A percentile compares a stretch with the other conserved stretches of the same genome.
Evolutionary conservation across 2,797 vertebrate species (phyloP).

Genomic region (Myotis pilosus): DNA sequence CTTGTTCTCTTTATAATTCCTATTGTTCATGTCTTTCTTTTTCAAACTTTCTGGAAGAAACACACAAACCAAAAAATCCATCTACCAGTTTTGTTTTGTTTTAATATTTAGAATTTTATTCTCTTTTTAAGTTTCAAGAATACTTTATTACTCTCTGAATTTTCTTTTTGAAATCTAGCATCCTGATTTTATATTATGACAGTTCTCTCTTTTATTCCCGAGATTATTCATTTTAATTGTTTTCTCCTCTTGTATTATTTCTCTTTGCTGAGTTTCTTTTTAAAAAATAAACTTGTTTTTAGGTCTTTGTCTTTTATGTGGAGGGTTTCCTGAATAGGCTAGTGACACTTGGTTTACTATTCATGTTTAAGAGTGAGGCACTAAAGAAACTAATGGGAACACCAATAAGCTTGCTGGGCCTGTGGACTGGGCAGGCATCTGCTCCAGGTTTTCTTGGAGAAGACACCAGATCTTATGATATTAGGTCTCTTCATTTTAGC

Average conservation of each 20-base stretch:
- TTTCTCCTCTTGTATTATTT: not conserved
- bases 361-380: not conserved
- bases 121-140: not conserved
- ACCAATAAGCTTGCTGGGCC: not conserved
- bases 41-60: not conserved
- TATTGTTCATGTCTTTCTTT: not conserved
- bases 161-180: not conserved
- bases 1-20: not conserved
- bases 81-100: not conserved
- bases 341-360: not conserved
- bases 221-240: not conserved
- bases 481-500: not conserved
- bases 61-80: not conserved
- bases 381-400: not conserved
- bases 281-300: not conserved
- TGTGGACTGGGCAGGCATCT: not conserved
- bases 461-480: not conserved
- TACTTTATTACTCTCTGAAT: not conserved
- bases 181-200: not conserved
- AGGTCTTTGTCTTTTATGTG: not conserved
- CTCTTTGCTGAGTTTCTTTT: not conserved
- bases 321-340: not conserved
- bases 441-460: not conserved
- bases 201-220: not conserved
- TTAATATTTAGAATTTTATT: conserved; percentile 1